Conservation (phyloP, 1,140 invertebrate genomes). For the Apis mellifera region Amel_HAv3.1 CM009932.2:3449001-3449500, state of each 20-base stretch:
- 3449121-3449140: conserved; percentile 33
- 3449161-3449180: conserved; percentile 17
- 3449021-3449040: conserved; percentile 33
- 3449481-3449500: conserved; percentile 11
- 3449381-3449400: background rate
- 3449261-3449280: conserved; percentile 28
- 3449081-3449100: conserved; percentile 44
- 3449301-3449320: conserved; percentile 67
- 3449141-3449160: conserved; percentile 23
- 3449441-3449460: conserved; percentile 50
- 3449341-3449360: conserved; percentile 66
- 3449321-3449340: conserved; percentile 64
- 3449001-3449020: conserved; percentile 13
- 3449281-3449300: conserved; percentile 55
- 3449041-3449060: conserved; percentile 29
- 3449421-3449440: conserved; percentile 60
- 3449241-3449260: conserved; percentile 36
- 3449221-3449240: background rate
- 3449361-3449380: conserved; percentile 10
- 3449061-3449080: conserved; percentile 19
- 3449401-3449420: conserved; percentile 60
- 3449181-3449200: conserved; percentile 38
- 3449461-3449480: conserved; percentile 56
- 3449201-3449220: conserved; percentile 34
- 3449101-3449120: conserved; percentile 34